Base-by-base conservation (phyloP, 2,888 invertebrate species). In the Smittia sp. region DNA sequence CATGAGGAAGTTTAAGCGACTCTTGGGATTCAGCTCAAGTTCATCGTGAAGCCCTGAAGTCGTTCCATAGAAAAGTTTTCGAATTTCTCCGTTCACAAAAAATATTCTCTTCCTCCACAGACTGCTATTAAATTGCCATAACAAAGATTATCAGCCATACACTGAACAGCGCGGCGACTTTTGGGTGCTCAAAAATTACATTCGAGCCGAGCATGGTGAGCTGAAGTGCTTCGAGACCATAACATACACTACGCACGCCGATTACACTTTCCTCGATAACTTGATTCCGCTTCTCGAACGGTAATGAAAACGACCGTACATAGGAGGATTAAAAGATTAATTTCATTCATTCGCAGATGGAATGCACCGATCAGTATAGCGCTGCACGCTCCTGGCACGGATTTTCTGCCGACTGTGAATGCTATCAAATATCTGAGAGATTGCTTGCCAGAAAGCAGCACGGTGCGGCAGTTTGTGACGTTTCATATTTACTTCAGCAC, bases 241-340 rank as follows among this genome's bases (percentile, higher is more conserved):
- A 76, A 96, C 96, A 0, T 94, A 95, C 79, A 94, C 95, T 39
- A 96, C 96, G 13, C 96, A 96, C 81, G 94, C 93, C 2, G 95
- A 95, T 79, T 93, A 89, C 83, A 93, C 94, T 77, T 96, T 94
- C 84, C 86, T 96, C 79, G 93, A 95, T 82, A 96, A 96, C 83
- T 85, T 95, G 78, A 87, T 89, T 80, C 93, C 94, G 75, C 84
- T 96, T 78, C 84, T 94, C 79, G 90, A 92, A 80, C 86, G 90
- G 83, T 87, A 77, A 83, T 41, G 13, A n/a, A 25, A n/a, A 3
- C 13, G 20, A 66, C 9, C 9, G 3, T 46, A 4, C 18, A 67
- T 4, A 18, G 3, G 1, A 22, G 9, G 9, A 4, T 65, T 9
- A 15, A 13, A n/a, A 11, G 2, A 25, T 2, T 27, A 27, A 65